Base-by-base conservation (phyloP, 1,140 invertebrate species). In the Doryteuthis pealeii region DNA sequence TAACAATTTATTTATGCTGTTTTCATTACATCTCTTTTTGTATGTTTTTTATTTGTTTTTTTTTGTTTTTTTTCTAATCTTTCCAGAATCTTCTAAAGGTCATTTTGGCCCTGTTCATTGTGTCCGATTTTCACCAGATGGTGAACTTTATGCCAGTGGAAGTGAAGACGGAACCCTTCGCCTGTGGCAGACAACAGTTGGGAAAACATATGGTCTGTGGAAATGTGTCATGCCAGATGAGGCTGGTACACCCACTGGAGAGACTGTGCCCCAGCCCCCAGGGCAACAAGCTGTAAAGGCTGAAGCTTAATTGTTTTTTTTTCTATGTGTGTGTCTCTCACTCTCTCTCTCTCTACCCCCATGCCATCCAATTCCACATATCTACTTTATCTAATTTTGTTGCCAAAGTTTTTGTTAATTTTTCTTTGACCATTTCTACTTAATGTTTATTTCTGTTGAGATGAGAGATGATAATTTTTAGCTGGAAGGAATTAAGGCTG, bases 91-190 rank as follows among this genome's bases (percentile, higher is more conserved):
- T 5, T 98, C 97, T 86, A 99, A 98, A 87, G 96, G 96, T 33
- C 96, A 99, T 89, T 99, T 99, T 90, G 96, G 96, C 6, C 96
- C 96, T 15, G 93, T 99, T 28, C 96, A 99, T 85, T 96, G 95
- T 85, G 94, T 98, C 30, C 91, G 94, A 76, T 99, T 98, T 89
- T 90, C 90, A 22, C 89, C 90, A 40, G 90, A 90, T 82, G 96
- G 96, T 49, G 96, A 99, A 88, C 88, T 99, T 68, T 99, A 98
- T 89, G 96, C 96, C 22, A 97, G 95, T 79, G 96, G 96, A 1
- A 97, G 95, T 66, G 97, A 99, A 88, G 97, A 99, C 89, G 97
- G 97, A 68, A 99, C 96, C 14, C 90, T 99, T 58, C 91, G 97
- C 93, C 93, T 74, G 92, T 98, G 75, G 97, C 96, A 74, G 74